Evolutionary conservation across 2,797 vertebrate species (phyloP).

Genomic region (Miichthys miiuy): DNA sequence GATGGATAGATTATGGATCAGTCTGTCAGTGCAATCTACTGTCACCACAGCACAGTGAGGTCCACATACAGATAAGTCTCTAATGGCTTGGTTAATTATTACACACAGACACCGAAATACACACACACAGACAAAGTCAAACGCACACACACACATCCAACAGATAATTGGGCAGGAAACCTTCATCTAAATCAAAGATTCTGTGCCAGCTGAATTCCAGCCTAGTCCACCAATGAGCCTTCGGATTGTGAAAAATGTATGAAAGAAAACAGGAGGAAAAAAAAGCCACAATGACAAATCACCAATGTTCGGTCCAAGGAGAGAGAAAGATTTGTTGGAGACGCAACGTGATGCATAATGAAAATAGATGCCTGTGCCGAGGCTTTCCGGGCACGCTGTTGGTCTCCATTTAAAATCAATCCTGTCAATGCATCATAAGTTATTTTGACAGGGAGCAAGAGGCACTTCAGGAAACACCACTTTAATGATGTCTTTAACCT

Average conservation of each 20-base stretch:
- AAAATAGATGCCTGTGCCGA: constrained; percentile 78
- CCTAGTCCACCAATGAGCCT: constrained; percentile 73
- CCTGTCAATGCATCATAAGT: constrained; percentile 83
- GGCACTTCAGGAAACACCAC: constrained; percentile 84
- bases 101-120: constrained; percentile 27
- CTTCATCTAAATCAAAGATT: constrained; percentile 72
- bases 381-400: constrained; percentile 74
- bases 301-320: constrained; percentile 71
- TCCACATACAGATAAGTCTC: constrained; percentile 33
- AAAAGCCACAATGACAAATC: constrained; percentile 79
- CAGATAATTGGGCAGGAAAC: constrained; percentile 75
- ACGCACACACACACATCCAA: constrained; percentile 34
- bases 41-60: constrained; percentile 36
- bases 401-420: constrained; percentile 83
- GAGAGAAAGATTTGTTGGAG: constrained; percentile 78
- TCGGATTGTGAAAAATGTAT: constrained; percentile 74
- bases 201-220: constrained; percentile 73
- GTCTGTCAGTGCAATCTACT: constrained; percentile 35
- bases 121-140: constrained; percentile 18
- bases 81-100: constrained; percentile 54
- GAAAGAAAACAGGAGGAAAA: constrained; percentile 62
- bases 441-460: constrained; percentile 85
- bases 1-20: constrained; percentile 45
- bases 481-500: constrained; percentile 87
- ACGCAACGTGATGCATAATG: constrained; percentile 77